phyloP scores from a whole-genome alignment of 2,888 invertebrate species.

The Hyalella azteca region DNA sequence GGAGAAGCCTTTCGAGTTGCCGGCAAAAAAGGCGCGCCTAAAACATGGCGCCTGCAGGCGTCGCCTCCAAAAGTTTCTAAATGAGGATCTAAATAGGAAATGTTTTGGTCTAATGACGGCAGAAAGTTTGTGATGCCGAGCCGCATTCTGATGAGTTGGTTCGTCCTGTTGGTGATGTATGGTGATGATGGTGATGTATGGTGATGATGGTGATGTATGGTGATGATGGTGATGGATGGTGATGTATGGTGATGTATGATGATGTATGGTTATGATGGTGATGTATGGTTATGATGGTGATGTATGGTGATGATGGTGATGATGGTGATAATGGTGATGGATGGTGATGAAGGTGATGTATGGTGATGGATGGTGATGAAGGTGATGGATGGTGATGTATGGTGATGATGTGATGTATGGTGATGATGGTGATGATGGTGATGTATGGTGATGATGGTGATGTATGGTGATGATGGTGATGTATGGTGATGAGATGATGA shows the following conservation, averaged over 20 bases:
- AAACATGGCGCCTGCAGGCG: not conserved
- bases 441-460: too few relatives aligned
- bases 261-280: too few relatives aligned
- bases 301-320: too few relatives aligned
- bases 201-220: too few relatives aligned
- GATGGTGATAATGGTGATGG: not conserved
- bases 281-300: not conserved
- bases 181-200: too few relatives aligned
- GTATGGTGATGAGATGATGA: too few relatives aligned
- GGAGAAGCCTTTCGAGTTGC: not conserved
- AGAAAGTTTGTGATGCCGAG: not conserved
- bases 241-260: too few relatives aligned
- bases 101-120: conserved; percentile 20
- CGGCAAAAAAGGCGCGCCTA: not conserved
- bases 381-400: not conserved
- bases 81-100: conserved; percentile 35
- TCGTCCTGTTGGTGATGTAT: too few relatives aligned
- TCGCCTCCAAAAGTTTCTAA: conserved; percentile 31
- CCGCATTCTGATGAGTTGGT: conserved; percentile 23
- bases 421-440: too few relatives aligned
- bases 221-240: too few relatives aligned
- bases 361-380: not conserved
- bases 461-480: too few relatives aligned
- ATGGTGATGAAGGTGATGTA: not conserved
- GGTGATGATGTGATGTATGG: too few relatives aligned